A percentile compares a stretch with the other conserved stretches of the same genome.
phyloP scores from a whole-genome alignment of 2,888 invertebrate genomes.

The Drosophila multiciliata region DNA sequence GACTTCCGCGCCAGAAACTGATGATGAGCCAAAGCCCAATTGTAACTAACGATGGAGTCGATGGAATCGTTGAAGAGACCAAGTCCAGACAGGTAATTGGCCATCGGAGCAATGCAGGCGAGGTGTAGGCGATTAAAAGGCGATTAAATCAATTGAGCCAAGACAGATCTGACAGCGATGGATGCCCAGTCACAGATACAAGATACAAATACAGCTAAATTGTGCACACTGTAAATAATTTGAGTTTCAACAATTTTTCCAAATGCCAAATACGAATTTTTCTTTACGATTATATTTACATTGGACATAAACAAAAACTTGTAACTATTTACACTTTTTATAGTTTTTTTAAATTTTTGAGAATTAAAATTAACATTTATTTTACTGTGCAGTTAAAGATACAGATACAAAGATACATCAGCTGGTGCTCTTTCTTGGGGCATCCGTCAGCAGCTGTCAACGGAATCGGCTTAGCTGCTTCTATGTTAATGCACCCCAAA shows the following conservation, averaged over 20 bases:
- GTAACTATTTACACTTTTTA: background rate
- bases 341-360: background rate
- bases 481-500: constrained; percentile 78
- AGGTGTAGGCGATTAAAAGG: constrained; percentile 78
- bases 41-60: constrained; percentile 44
- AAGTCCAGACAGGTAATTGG: constrained; percentile 60
- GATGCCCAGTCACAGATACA: constrained; percentile 42
- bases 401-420: constrained; percentile 17
- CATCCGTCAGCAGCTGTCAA: constrained; percentile 65
- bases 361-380: background rate
- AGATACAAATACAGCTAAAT: constrained; percentile 20
- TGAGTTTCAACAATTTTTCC: background rate
- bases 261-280: background rate
- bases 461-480: constrained; percentile 69
- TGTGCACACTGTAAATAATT: background rate
- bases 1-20: constrained; percentile 65
- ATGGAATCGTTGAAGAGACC: constrained; percentile 33
- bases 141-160: constrained; percentile 74
- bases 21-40: constrained; percentile 45
- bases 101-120: constrained; percentile 49
- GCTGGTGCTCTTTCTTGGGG: constrained; percentile 33
- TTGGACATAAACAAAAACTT: background rate
- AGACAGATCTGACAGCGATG: constrained; percentile 54
- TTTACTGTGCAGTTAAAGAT: constrained; percentile 16
- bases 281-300: background rate